These are phyloP conservation scores for Lathamus discolor DNA, from an alignment of 2,113 vertebrate species.

Conservation along the genomic window DNA sequence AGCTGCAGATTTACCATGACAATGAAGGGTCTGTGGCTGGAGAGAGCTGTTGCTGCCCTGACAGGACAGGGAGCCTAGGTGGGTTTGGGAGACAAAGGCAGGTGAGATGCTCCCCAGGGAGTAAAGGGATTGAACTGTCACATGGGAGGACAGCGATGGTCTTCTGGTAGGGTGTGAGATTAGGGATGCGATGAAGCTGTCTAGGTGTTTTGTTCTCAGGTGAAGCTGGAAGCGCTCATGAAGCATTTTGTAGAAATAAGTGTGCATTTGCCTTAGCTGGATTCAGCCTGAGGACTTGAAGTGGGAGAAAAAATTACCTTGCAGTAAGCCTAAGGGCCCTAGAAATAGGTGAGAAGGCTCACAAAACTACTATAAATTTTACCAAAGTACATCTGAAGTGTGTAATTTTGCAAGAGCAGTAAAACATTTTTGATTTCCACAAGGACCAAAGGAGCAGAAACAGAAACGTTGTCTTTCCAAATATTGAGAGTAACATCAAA, in stretches of 20 bases:
- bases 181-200: accelerated
- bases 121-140: accelerated
- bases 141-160: accelerated
- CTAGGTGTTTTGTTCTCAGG: neutral
- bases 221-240: neutral
- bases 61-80: accelerated
- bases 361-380: neutral
- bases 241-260: neutral
- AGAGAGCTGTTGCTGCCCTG: neutral
- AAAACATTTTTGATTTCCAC: neutral
- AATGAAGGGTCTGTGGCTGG: neutral
- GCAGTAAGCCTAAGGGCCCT: neutral
- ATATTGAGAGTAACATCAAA: neutral
- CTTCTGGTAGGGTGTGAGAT: neutral
- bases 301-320: neutral
- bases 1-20: neutral
- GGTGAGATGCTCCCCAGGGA: neutral
- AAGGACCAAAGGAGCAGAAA: slow-evolving; percentile 9
- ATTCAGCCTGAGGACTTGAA: neutral
- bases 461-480: neutral
- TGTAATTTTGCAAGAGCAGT: neutral
- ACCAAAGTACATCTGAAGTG: neutral
- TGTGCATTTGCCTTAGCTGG: neutral
- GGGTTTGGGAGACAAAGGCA: neutral
- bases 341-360: neutral